phyloP scores from a whole-genome alignment of 2,797 vertebrate species.

The Pangasius sanitwongsei region DNA sequence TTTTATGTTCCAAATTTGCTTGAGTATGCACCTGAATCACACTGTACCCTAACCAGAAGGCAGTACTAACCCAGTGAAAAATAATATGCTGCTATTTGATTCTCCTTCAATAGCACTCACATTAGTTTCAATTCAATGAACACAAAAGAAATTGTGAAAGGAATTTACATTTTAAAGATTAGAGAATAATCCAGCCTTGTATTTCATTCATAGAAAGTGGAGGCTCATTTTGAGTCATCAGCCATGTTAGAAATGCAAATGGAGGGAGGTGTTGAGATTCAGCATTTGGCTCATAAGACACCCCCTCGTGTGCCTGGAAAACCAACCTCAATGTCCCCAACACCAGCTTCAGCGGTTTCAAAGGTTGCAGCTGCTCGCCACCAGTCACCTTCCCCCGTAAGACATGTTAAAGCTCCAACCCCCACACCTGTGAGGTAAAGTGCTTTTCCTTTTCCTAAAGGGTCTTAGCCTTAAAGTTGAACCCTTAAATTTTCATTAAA shows the following conservation, averaged over 20 bases:
- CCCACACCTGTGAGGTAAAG: conserved; percentile 86
- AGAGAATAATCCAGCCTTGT: neutral
- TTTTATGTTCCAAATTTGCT: neutral
- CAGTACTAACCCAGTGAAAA: neutral
- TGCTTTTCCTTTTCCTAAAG: neutral
- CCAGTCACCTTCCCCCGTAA: conserved; percentile 88
- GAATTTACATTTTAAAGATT: neutral
- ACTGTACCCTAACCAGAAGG: neutral
- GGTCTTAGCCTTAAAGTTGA: neutral
- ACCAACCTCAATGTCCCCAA: conserved; percentile 89
- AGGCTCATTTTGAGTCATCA: conserved; percentile 85
- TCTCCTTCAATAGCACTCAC: neutral
- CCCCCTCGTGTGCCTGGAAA: conserved; percentile 92
- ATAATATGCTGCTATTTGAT: neutral
- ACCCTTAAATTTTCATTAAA: neutral
- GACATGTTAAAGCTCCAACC: conserved; percentile 88
- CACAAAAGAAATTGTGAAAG: neutral
- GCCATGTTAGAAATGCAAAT: conserved; percentile 73
- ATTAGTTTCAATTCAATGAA: neutral
- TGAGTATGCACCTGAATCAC: neutral
- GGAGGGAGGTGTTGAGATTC: conserved; percentile 77
- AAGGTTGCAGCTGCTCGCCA: conserved; percentile 79
- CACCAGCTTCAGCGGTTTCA: conserved; percentile 72
- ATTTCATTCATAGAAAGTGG: conserved; percentile 76
- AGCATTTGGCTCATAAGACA: conserved; percentile 90